Evolutionary conservation across 2,113 vertebrate genomes (phyloP).

Genomic region (Empidonax traillii): DNA sequence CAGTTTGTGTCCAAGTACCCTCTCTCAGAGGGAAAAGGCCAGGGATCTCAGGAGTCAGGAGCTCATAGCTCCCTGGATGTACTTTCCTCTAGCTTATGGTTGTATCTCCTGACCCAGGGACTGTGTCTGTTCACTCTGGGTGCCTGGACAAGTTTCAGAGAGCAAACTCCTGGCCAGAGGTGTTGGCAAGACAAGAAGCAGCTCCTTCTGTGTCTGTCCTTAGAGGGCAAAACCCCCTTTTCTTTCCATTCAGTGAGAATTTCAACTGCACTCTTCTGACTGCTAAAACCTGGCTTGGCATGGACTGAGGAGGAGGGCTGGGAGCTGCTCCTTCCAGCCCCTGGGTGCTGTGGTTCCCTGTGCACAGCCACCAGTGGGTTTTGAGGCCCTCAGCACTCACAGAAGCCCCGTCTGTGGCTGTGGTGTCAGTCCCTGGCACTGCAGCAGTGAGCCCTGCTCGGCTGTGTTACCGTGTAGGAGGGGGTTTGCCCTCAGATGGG

Average conservation of each 20-base stretch:
- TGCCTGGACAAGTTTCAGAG: not conserved
- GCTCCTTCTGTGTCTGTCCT: not conserved
- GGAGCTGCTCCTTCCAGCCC: not conserved
- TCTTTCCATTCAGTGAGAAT: not conserved
- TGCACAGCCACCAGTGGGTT: not conserved
- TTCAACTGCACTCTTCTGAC: not conserved
- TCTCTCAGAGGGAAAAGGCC: not conserved
- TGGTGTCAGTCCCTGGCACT: not conserved
- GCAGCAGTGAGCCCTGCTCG: not conserved
- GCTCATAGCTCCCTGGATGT: not conserved
- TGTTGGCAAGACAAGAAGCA: not conserved
- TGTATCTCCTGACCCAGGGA: not conserved
- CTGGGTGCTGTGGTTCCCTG: not conserved
- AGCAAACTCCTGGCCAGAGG: not conserved
- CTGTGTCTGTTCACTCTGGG: not conserved
- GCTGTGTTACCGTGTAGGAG: fast-evolving
- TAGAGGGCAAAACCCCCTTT: not conserved
- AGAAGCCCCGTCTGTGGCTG: not conserved
- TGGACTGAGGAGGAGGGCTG: not conserved
- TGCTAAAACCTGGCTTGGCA: not conserved
- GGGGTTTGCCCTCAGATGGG: not conserved
- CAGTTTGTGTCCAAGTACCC: not conserved
- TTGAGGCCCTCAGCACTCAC: not conserved
- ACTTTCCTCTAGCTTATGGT: not conserved
- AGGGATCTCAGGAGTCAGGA: not conserved